phyloP scores from a whole-genome alignment of 2,797 vertebrate genomes.

The Loriculus beryllinus region DNA sequence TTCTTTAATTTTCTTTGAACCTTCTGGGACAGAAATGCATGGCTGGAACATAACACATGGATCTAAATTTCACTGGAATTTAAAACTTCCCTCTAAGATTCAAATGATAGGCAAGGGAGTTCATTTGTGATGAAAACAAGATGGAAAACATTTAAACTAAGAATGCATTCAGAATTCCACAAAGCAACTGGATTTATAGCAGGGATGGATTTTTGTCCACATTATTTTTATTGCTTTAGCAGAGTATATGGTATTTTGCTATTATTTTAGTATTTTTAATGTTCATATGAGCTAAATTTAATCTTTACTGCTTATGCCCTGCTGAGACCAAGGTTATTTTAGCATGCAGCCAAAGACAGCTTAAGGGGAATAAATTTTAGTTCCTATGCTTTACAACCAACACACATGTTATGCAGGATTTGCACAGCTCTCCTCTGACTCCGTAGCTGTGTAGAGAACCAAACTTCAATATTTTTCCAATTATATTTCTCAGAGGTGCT shows the following conservation, averaged over 20 bases:
- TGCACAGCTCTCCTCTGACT: neutral
- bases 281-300: neutral
- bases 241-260: neutral
- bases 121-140: neutral
- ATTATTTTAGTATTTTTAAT: neutral
- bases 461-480: neutral
- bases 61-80: neutral
- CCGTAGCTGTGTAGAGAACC: rapidly evolving
- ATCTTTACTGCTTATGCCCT: neutral
- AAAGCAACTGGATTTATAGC: neutral
- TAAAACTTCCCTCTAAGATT: neutral
- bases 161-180: neutral
- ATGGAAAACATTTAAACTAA: neutral
- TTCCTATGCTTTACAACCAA: neutral
- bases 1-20: neutral
- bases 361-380: neutral
- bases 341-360: neutral
- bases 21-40: neutral
- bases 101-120: neutral
- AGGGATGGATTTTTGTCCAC: neutral
- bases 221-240: neutral
- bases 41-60: neutral
- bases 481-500: neutral
- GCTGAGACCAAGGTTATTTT: neutral
- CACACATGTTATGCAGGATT: neutral